A percentile compares a stretch with the other conserved stretches of the same genome.
Evolutionary conservation across 1,140 invertebrate species (phyloP).

Genomic region (Meloidogyne floridensis): DNA sequence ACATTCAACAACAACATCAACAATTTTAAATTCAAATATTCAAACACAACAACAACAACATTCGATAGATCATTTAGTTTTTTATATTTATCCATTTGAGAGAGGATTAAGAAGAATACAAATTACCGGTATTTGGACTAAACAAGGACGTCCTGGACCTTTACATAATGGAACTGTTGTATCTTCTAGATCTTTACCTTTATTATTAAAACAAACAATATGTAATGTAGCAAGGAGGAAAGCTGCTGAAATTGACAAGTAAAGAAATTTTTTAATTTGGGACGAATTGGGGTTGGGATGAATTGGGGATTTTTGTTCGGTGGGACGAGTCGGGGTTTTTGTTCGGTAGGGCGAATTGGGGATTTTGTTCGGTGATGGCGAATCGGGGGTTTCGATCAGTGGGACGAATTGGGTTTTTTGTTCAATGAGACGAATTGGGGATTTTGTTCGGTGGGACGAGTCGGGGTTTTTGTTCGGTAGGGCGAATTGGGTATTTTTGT

Average conservation of each 20-base stretch:
- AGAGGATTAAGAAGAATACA: constrained; percentile 42
- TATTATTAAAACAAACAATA: constrained; percentile 44
- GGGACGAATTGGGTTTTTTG: too few species aligned
- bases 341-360: too few species aligned
- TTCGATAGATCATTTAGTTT: constrained; percentile 24
- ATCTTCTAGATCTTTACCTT: constrained; percentile 29
- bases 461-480: too few species aligned
- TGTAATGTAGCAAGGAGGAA: constrained; percentile 47
- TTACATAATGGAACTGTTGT: constrained; percentile 53
- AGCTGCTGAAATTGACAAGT: constrained; percentile 53
- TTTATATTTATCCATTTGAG: constrained; percentile 45
- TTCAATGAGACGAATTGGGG: too few species aligned
- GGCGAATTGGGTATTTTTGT: too few species aligned
- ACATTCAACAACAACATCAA: background rate
- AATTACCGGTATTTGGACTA: constrained; percentile 51
- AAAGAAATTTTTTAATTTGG: constrained; percentile 21
- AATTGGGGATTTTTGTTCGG: too few species aligned
- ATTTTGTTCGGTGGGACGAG: too few species aligned
- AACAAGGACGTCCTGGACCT: constrained; percentile 51
- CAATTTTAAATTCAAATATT: background rate
- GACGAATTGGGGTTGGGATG: too few species aligned
- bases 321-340: too few species aligned
- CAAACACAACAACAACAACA: background rate
- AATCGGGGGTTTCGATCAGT: too few species aligned
- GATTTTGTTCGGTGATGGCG: too few species aligned